These are phyloP conservation scores for Gallinago nigripennis DNA, from an alignment of 2,797 vertebrate genomes.

Conservation along the genomic window DNA sequence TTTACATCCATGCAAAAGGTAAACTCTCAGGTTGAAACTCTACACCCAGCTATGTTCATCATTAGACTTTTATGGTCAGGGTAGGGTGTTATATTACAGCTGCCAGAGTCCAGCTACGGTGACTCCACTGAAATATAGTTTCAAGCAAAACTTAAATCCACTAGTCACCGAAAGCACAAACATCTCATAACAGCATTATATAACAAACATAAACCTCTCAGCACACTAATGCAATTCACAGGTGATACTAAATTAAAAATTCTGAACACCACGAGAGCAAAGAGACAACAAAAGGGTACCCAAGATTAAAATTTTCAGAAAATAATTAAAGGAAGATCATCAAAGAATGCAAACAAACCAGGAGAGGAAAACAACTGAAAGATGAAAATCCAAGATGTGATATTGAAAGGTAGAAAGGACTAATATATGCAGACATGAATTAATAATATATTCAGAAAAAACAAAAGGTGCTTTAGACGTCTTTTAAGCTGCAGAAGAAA, in stretches of 20 bases:
- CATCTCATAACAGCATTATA: slow-evolving; percentile 30
- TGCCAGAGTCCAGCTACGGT: neutral
- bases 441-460: neutral
- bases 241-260: slow-evolving; percentile 19
- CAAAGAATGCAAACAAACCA: neutral
- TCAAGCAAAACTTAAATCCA: slow-evolving; percentile 20
- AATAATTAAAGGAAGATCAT: slow-evolving; percentile 2
- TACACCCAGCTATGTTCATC: neutral
- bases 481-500: neutral
- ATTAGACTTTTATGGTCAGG: neutral
- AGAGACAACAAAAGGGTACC: neutral
- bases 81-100: neutral
- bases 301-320: neutral
- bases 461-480: neutral
- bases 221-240: neutral
- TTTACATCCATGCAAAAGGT: neutral
- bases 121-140: slow-evolving; percentile 28
- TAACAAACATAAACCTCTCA: slow-evolving; percentile 44
- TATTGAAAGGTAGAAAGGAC: neutral
- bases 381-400: neutral
- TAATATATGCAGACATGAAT: neutral
- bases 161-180: neutral
- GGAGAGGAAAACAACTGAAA: neutral
- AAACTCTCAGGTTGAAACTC: neutral
- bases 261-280: neutral